Conservation (phyloP, 2,797 vertebrate species). For the Eidolon dupreanum region DNA sequence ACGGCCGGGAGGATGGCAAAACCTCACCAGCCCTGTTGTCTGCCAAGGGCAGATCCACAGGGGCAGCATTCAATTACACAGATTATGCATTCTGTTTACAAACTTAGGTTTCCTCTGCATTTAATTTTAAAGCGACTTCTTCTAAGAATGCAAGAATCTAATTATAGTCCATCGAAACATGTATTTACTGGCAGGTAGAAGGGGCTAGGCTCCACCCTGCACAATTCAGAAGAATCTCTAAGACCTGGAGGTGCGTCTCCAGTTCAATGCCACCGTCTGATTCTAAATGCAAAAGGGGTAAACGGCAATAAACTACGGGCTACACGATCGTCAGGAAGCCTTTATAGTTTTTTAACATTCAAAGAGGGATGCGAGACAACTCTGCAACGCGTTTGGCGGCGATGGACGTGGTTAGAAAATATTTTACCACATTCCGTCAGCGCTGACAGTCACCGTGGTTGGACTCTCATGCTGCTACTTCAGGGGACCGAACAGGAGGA, state of each 20-base stretch:
- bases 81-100: background rate
- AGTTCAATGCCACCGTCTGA: background rate
- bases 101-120: background rate
- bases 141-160: background rate
- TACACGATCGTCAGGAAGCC: too few relatives aligned
- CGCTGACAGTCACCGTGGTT: background rate
- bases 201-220: background rate
- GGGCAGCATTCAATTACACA: background rate
- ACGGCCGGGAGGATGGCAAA: background rate
- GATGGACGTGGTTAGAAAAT: background rate
- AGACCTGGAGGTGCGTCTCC: background rate
- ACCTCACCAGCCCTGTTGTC: fast-evolving
- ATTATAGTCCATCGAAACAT: background rate
- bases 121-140: background rate
- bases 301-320: background rate
- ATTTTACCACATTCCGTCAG: background rate
- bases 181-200: background rate
- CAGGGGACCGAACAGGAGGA: background rate
- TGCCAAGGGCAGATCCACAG: background rate
- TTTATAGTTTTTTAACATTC: background rate
- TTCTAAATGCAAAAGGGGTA: background rate
- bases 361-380: background rate
- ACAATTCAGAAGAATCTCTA: background rate
- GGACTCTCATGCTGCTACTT: background rate
- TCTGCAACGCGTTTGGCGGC: background rate